phyloP scores from a whole-genome alignment of 1,140 invertebrate species.

The Psilanteris sp. region DNA sequence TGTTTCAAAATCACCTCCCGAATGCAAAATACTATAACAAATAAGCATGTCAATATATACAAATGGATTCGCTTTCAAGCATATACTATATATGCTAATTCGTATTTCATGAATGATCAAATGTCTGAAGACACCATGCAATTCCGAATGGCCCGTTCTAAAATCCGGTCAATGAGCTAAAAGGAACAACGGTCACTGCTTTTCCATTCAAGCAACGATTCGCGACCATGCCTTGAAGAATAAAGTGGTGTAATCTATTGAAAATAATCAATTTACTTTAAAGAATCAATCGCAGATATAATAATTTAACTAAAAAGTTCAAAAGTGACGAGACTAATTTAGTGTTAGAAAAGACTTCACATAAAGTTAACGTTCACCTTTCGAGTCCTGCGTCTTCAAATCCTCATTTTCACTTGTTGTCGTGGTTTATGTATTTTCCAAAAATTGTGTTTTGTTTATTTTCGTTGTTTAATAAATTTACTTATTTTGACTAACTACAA shows the following conservation, averaged over 20 bases:
- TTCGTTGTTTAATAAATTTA: not conserved
- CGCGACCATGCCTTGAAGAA: constrained; percentile 12
- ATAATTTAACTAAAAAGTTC: constrained; percentile 7
- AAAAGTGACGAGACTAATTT: constrained; percentile 22
- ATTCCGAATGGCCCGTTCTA: constrained; percentile 2
- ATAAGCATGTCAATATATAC: constrained; percentile 7
- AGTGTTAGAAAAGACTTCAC: constrained; percentile 11
- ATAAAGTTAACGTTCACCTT: constrained; percentile 48
- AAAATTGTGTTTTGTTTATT: constrained; percentile 10
- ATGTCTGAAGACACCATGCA: constrained; percentile 22
- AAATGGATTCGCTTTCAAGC: constrained; percentile 4
- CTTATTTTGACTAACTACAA: constrained; percentile 35
- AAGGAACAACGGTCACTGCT: constrained; percentile 9
- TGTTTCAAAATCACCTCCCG: not conserved
- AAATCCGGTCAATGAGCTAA: constrained; percentile 6
- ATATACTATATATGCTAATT: constrained; percentile 2
- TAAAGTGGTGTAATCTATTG: constrained; percentile 4
- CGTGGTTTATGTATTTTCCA: constrained; percentile 13
- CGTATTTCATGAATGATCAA: constrained; percentile 2
- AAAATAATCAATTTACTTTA: not conserved
- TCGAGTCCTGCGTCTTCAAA: constrained; percentile 23
- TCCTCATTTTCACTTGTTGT: constrained; percentile 34
- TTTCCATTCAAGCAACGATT: constrained; percentile 19
- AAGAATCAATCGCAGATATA: constrained; percentile 1
- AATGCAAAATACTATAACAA: not conserved